These are phyloP conservation scores for Protaetia brevitarsis DNA, from an alignment of 1,140 invertebrate species.

Conservation along the genomic window DNA sequence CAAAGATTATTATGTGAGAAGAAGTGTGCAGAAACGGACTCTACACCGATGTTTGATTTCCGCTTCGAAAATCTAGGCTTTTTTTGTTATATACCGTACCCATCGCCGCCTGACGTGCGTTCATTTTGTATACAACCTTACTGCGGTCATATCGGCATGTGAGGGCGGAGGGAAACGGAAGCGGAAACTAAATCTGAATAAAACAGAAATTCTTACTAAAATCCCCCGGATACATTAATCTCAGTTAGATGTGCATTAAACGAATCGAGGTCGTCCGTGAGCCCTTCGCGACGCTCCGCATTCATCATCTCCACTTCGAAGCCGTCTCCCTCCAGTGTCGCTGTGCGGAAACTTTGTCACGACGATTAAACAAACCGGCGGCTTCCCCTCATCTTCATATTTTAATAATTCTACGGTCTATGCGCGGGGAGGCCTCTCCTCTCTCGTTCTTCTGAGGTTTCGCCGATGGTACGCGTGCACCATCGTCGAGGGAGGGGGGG, in stretches of 20 bases:
- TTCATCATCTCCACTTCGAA: conserved; percentile 30
- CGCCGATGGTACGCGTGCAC: conserved; percentile 30
- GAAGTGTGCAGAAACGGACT: too few species aligned
- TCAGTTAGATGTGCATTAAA: conserved; percentile 41
- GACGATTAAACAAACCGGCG: conserved; percentile 31
- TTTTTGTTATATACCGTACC: too few species aligned
- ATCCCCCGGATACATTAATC: conserved; percentile 34
- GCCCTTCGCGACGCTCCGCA: conserved; percentile 28
- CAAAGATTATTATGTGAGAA: too few species aligned
- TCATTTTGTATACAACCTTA: too few species aligned
- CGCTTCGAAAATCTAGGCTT: too few species aligned
- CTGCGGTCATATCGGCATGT: background rate
- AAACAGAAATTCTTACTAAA: conserved; percentile 7
- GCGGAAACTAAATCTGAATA: conserved; percentile 5
- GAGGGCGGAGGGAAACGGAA: background rate
- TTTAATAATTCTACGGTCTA: conserved; percentile 36
- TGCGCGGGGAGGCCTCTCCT: background rate
- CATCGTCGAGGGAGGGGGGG: too few species aligned
- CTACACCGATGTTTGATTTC: too few species aligned
- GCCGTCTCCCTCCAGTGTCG: conserved; percentile 27
- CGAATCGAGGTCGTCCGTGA: conserved; percentile 35
- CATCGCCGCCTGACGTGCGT: too few species aligned
- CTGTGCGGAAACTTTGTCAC: conserved; percentile 30
- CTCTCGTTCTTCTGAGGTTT: background rate
- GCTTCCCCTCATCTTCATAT: conserved; percentile 32